Conservation (phyloP, 2,888 invertebrate genomes). For the Eupithecia subfuscata region DNA sequence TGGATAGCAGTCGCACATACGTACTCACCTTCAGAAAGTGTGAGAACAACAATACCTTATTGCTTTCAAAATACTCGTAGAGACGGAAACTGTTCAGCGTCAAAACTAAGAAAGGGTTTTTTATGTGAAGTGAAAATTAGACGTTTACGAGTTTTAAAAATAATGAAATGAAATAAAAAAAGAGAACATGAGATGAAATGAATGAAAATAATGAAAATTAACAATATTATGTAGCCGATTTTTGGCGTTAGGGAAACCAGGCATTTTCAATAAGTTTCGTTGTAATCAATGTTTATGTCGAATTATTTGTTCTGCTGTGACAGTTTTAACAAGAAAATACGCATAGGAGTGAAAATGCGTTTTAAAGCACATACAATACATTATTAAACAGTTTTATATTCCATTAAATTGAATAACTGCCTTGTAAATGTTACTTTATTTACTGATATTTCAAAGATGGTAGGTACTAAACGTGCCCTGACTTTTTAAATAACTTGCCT, state of each 20-base stretch:
- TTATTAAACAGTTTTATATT: slow-evolving; percentile 70
- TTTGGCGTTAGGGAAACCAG: neutral
- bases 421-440: slow-evolving; percentile 17
- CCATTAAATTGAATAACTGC: slow-evolving; percentile 51
- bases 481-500: neutral
- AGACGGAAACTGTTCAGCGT: neutral
- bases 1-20: neutral
- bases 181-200: too few species aligned
- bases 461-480: neutral
- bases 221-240: slow-evolving; percentile 4
- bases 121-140: neutral
- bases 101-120: neutral
- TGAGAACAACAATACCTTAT: neutral
- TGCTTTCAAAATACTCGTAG: neutral
- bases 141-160: neutral
- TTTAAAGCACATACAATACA: slow-evolving; percentile 55
- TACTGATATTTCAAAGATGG: slow-evolving; percentile 11
- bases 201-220: too few species aligned
- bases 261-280: neutral
- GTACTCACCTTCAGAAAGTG: neutral
- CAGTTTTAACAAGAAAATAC: slow-evolving; percentile 46
- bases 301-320: neutral
- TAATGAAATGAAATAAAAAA: too few species aligned
- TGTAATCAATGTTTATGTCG: neutral
- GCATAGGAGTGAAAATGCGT: slow-evolving; percentile 44